Conservation (phyloP, 1,140 invertebrate species). For the Camponotus vicinus region DNA sequence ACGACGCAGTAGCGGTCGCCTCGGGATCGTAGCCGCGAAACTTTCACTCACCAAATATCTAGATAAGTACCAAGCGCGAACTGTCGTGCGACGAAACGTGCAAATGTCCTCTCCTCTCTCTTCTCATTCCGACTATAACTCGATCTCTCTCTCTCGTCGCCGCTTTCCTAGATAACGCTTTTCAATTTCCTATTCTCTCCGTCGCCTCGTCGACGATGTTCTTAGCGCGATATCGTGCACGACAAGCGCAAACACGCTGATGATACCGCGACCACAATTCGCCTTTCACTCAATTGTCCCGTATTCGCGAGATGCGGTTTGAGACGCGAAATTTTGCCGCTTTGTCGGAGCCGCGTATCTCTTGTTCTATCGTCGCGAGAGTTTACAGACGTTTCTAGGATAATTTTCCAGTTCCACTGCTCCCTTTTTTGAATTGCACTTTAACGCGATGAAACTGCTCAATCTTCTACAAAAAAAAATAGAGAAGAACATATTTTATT, state of each 20-base stretch:
- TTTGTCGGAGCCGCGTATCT: neutral
- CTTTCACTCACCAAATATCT: conserved; percentile 60
- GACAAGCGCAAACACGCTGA: conserved; percentile 23
- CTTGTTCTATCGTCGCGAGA: neutral
- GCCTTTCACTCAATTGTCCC: conserved; percentile 60
- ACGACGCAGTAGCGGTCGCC: neutral
- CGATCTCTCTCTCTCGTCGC: too few species aligned
- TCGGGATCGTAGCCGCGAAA: conserved; percentile 51
- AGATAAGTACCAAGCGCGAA: neutral
- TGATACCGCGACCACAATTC: conserved; percentile 57
- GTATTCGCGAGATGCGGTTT: conserved; percentile 28
- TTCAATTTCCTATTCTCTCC: conserved; percentile 38
- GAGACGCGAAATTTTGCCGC: conserved; percentile 39
- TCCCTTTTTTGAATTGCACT: neutral
- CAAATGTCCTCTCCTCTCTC: conserved; percentile 33
- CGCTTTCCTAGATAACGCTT: conserved; percentile 52
- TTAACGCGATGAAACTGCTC: too few species aligned
- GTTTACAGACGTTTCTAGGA: neutral
- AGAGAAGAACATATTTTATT: neutral
- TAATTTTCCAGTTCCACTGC: neutral
- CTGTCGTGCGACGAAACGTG: conserved; percentile 13
- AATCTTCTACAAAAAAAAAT: too few species aligned
- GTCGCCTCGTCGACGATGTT: conserved; percentile 16
- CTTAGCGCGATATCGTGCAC: conserved; percentile 11
- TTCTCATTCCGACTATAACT: neutral